Evolutionary conservation across 2,797 vertebrate species (phyloP), one percentile per base, ranked within the genome.

Genomic region (Remorina albescens): DNA sequence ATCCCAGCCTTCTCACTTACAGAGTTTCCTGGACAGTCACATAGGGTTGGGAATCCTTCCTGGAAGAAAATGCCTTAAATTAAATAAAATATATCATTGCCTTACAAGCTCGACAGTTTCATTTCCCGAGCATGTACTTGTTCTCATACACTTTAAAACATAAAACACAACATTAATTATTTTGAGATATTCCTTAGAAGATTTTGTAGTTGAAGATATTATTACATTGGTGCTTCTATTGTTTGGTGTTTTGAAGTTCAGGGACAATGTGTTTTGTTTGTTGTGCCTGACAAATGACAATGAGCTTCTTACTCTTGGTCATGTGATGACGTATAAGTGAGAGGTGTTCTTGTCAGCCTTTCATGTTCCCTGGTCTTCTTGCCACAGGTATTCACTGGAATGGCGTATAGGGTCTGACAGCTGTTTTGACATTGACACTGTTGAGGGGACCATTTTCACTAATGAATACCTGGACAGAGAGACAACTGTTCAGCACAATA

Each of bases 381-480:
- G 57, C 26, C 79, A 64, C 75, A 98, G 97, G 91, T 98, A 98
- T 83, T 96, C 96, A 60, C 89, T 97, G 67, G 95, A 97, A 63
- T 95, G 95, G 95, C 95, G 92, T 83, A 93, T 80, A 23, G 93
- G 96, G 71, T 85, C 89, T 19, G 95, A 96, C 91, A 96, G 93
- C 91, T 95, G 93, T 84, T 99, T 99, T 85, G 95, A 95, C 82
- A 93, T 99, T 77, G 96, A 99, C 70, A 94, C 94, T 5, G 92
- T 93, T 7, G 95, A 97, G 89, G 97, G 97, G 89, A 97, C 95
- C 53, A 93, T 99, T 83, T 95, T 95, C 71, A 96, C 95, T 62
- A 96, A 95, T 74, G 95, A 97, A 67, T 87, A 95, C 76, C 89
- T 98, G 92, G 97, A 99, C 93, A 94, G 97, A 95, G 97, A 99